Base-by-base conservation (phyloP, 2,797 vertebrate genomes). In the Ceyx erithaca region DNA sequence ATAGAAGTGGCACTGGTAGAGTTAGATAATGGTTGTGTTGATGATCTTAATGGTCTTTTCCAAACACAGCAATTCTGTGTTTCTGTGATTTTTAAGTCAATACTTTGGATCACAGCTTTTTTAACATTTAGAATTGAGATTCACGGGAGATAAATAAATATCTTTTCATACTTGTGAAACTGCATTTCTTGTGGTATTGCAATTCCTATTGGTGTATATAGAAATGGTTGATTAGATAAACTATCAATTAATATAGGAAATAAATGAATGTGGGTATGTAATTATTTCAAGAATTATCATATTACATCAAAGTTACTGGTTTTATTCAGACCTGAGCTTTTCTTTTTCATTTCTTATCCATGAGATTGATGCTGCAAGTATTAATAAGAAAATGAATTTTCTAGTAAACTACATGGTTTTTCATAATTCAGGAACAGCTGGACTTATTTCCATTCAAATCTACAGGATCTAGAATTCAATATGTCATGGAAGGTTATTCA, bases 381-480 rank as follows among this genome's bases (percentile, higher is more conserved):
- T 31, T 73, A 83, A 82, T 45, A 85, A 81, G 45, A 85, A 92
- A 94, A 96, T 45, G 4, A 84, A 86, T 72, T 83, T 86, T 54
- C 54, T 84, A 46, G 22, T 73, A 88, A 93, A 71, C 16, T 80
- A 19, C 9, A 40, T 80, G 18, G 54, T 83, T 94, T 66, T 67
- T 79, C 14, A 61, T 91, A 86, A 66, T 89, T 33, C 77, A 51
- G 41, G 8, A 77, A 86, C 40, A 70, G 10, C 52, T 66, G 81
- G 48, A 33, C 21, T 69, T 33, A 75, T 89, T 89, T 70, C 23
- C 20, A 86, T 80, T 81, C 71, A 94, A 67, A 87, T 49, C 55
- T 81, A 33, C 12, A 43, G 48, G 20, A n/a, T 94, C 23, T 84
- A 83, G 81, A 95, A 92, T 85, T 95, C 51, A 92, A 41, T 93